Evolutionary conservation across 2,797 vertebrate genomes (phyloP).

Genomic region (Echeneis naucrates): DNA sequence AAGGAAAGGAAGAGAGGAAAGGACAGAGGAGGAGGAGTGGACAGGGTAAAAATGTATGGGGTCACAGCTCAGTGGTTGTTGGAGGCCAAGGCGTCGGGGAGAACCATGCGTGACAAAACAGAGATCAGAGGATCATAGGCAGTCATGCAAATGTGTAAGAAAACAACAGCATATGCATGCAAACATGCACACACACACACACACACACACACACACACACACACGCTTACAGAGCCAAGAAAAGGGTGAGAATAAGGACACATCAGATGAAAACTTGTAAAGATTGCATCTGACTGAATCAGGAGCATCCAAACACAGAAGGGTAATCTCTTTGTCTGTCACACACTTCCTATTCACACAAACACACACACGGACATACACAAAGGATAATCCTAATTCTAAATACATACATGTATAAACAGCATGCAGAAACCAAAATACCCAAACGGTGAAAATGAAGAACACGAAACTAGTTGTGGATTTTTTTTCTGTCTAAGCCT

Average conservation of each 20-base stretch:
- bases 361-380: slow-evolving; percentile 7
- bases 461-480: slow-evolving; percentile 32
- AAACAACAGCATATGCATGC: slow-evolving; percentile 30
- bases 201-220: slow-evolving; percentile 13
- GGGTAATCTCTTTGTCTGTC: slow-evolving; percentile 54
- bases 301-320: slow-evolving; percentile 47
- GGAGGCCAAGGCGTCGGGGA: slow-evolving; percentile 72
- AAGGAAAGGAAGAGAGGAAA: slow-evolving; percentile 39
- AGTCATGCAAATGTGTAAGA: slow-evolving; percentile 35
- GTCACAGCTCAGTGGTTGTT: slow-evolving; percentile 74
- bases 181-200: slow-evolving; percentile 12
- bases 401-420: slow-evolving; percentile 41
- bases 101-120: slow-evolving; percentile 77
- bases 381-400: slow-evolving; percentile 43
- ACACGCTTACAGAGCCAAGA: no score
- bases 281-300: slow-evolving; percentile 54
- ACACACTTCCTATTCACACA: slow-evolving; percentile 24
- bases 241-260: slow-evolving; percentile 67
- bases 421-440: slow-evolving; percentile 31
- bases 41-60: slow-evolving; percentile 71
- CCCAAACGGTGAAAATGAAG: slow-evolving; percentile 32
- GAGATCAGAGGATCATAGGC: slow-evolving; percentile 75
- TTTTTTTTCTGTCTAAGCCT: slow-evolving; percentile 5
- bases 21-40: slow-evolving; percentile 55
- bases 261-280: slow-evolving; percentile 57